Evolutionary conservation across 1,140 invertebrate species (phyloP).

Genomic region (Harpegnathos saltator): DNA sequence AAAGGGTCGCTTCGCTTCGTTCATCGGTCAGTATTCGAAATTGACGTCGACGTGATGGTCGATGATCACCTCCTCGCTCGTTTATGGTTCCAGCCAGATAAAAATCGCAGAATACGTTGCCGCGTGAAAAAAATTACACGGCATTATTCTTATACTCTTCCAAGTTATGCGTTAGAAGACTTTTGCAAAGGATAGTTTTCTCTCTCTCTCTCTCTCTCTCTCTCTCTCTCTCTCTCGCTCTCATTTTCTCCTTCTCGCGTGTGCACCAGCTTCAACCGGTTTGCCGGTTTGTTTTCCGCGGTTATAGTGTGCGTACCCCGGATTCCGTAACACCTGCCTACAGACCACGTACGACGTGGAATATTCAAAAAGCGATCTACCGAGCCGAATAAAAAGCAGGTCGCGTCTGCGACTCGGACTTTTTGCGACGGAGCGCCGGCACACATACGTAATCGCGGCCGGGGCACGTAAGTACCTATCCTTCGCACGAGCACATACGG

Average conservation of each 20-base stretch:
- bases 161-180: neutral
- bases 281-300: constrained; percentile 28
- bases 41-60: too few relatives aligned
- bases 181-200: neutral
- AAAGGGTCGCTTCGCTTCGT: too few relatives aligned
- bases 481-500: constrained; percentile 52
- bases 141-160: neutral
- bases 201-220: too few relatives aligned
- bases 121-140: too few relatives aligned
- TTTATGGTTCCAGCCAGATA: too few relatives aligned
- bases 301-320: constrained; percentile 41
- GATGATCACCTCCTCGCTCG: too few relatives aligned
- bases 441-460: constrained; percentile 51
- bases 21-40: too few relatives aligned
- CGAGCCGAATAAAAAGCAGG: constrained; percentile 31
- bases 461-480: constrained; percentile 39
- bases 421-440: constrained; percentile 36
- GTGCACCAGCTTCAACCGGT: too few relatives aligned
- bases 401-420: constrained; percentile 32
- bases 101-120: too few relatives aligned
- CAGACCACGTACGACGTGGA: constrained; percentile 25
- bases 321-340: constrained; percentile 40
- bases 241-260: too few relatives aligned
- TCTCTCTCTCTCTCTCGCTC: too few relatives aligned
- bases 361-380: constrained; percentile 62